A percentile compares a stretch with the other conserved stretches of the same genome.
Evolutionary conservation across 2,888 invertebrate genomes (phyloP).

Genomic region (Neoscelio sp.): DNA sequence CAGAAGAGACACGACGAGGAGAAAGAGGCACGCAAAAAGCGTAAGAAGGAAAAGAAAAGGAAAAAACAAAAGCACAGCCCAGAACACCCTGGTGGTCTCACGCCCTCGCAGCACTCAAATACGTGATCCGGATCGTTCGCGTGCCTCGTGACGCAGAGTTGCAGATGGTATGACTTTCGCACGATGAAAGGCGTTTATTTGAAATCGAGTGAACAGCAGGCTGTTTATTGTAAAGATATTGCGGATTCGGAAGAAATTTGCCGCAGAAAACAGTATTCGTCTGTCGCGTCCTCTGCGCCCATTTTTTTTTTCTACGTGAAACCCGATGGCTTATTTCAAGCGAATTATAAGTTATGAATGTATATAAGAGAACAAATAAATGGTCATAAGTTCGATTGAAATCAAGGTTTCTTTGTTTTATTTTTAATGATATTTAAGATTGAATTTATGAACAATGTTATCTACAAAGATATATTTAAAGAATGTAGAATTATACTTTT

Average conservation of each 20-base stretch:
- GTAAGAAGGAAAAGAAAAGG: constrained; percentile 97
- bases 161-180: neutral
- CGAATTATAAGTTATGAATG: constrained; percentile 41
- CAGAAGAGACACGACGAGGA: constrained; percentile 97
- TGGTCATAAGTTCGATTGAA: neutral
- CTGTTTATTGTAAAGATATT: too few species aligned
- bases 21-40: constrained; percentile 93
- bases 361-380: constrained; percentile 36
- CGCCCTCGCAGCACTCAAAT: constrained; percentile 86
- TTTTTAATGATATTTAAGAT: too few species aligned
- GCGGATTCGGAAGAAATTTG: too few species aligned
- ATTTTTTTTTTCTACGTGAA: constrained; percentile 18
- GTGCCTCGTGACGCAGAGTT: constrained; percentile 40
- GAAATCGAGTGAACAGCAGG: too few species aligned
- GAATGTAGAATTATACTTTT: too few species aligned
- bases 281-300: neutral
- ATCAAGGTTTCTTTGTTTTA: neutral
- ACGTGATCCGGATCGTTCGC: constrained; percentile 80
- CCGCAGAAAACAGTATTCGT: constrained; percentile 10
- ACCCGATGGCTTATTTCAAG: constrained; percentile 16
- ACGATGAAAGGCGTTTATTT: too few species aligned
- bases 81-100: constrained; percentile 89
- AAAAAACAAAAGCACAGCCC: constrained; percentile 98
- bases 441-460: too few species aligned
- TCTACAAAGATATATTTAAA: too few species aligned